Conservation (phyloP, 2,797 vertebrate genomes). For the Remorina albescens region DNA sequence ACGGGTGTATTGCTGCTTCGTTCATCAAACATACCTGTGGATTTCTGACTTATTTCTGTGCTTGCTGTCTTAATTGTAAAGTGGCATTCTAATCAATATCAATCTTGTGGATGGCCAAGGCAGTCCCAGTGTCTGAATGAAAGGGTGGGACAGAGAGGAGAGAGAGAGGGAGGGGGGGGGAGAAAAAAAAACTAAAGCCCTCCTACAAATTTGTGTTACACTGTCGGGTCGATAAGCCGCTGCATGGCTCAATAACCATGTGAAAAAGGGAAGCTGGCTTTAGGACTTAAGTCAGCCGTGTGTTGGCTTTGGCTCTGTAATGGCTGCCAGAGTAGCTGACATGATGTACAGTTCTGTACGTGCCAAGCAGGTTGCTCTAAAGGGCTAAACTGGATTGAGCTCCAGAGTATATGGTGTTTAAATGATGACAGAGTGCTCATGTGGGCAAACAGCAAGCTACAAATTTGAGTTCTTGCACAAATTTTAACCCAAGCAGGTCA, state of each 20-base stretch:
- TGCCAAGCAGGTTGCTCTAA: conserved; percentile 28
- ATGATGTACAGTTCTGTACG: conserved; percentile 56
- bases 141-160: conserved; percentile 5
- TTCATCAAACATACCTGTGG: conserved; percentile 10
- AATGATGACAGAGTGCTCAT: conserved; percentile 25
- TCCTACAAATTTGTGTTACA: conserved; percentile 62
- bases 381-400: conserved; percentile 39
- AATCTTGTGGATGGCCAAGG: conserved; percentile 60
- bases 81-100: conserved; percentile 57
- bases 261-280: conserved; percentile 69
- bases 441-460: conserved; percentile 16
- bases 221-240: conserved; percentile 65
- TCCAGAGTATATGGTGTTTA: conserved; percentile 12
- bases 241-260: conserved; percentile 68
- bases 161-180: conserved; percentile 1
- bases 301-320: conserved; percentile 56
- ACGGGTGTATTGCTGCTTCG: background rate
- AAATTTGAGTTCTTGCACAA: conserved; percentile 19
- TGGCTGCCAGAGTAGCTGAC: conserved; percentile 54
- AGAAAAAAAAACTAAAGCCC: conserved; percentile 33
- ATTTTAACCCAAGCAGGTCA: conserved; percentile 21
- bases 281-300: conserved; percentile 46
- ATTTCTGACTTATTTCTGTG: conserved; percentile 5
- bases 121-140: conserved; percentile 48
- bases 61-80: conserved; percentile 49